Percentiles rank a stretch among this genome's conserved stretches.
phyloP scores from a whole-genome alignment of 1,140 invertebrate genomes.

The Spodoptera frugiperda region DNA sequence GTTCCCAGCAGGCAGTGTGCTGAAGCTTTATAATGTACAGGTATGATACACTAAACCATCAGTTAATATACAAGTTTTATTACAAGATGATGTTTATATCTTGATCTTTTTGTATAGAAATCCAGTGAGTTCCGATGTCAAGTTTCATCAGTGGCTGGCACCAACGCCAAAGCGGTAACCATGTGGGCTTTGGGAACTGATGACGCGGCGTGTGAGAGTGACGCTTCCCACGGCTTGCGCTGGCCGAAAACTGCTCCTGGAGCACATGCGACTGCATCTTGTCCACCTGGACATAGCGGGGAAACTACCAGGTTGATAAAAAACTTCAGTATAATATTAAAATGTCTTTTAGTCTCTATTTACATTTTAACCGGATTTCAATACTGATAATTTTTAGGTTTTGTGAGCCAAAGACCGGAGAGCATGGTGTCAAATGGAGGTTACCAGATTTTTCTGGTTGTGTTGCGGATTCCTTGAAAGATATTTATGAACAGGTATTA shows the following conservation, averaged over 20 bases:
- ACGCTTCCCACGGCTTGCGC: constrained; percentile 73
- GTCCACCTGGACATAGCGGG: constrained; percentile 78
- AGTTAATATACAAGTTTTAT: neutral
- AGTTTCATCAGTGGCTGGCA: constrained; percentile 82
- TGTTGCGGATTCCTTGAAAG: constrained; percentile 88
- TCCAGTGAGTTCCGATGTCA: constrained; percentile 83
- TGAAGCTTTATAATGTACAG: constrained; percentile 91
- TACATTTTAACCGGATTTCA: neutral
- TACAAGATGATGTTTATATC: neutral
- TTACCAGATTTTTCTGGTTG: constrained; percentile 91
- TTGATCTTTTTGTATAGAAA: constrained; percentile 66
- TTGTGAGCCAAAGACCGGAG: constrained; percentile 81
- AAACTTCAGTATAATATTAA: neutral
- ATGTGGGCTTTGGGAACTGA: constrained; percentile 74
- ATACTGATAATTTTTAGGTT: constrained; percentile 67
- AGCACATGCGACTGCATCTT: constrained; percentile 73
- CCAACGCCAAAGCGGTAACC: constrained; percentile 74
- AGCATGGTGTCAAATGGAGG: constrained; percentile 89
- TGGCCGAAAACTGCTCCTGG: constrained; percentile 83
- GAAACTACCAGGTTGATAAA: constrained; percentile 75
- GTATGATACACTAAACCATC: constrained; percentile 76
- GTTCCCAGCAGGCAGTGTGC: constrained; percentile 91
- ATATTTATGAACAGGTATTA: constrained; percentile 89
- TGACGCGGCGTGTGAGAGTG: constrained; percentile 72
- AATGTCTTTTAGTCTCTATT: neutral